phyloP scores from a whole-genome alignment of 2,888 invertebrate genomes.

The Ceramica pisi region DNA sequence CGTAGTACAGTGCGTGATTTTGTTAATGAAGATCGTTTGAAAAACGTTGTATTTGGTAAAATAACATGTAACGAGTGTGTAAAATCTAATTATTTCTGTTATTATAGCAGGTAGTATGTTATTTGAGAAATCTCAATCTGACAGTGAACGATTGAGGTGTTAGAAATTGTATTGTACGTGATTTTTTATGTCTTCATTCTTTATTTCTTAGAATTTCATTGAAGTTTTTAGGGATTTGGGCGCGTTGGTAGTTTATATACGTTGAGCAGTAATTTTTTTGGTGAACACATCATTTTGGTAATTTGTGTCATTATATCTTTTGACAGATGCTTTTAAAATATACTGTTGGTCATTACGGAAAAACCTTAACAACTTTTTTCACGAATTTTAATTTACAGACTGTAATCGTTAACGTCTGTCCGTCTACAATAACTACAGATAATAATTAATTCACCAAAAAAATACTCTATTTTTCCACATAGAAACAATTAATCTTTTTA shows the following conservation, averaged over 20 bases:
- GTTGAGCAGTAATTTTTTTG: neutral
- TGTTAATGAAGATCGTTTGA: constrained; percentile 79
- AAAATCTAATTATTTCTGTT: constrained; percentile 74
- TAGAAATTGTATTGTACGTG: constrained; percentile 49
- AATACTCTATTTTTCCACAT: constrained; percentile 26
- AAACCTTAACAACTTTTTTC: neutral
- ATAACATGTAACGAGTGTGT: constrained; percentile 77
- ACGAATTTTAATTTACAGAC: neutral
- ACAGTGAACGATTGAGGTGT: constrained; percentile 69
- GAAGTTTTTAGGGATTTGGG: neutral
- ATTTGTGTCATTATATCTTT: too few relatives aligned
- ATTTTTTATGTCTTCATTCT: constrained; percentile 35
- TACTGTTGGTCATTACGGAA: neutral
- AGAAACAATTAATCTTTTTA: constrained; percentile 60
- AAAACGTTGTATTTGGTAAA: constrained; percentile 79
- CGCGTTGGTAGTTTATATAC: neutral
- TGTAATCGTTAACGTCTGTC: neutral
- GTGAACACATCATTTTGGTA: too few relatives aligned
- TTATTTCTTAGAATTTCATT: constrained; percentile 1
- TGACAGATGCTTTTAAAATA: too few relatives aligned
- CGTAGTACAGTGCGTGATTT: constrained; percentile 75
- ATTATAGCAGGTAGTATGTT: constrained; percentile 64
- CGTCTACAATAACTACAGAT: neutral
- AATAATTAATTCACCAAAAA: constrained; percentile 23
- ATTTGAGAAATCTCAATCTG: constrained; percentile 54